Conservation (phyloP, 2,113 vertebrate species). For the Callopanchax toddi region DNA sequence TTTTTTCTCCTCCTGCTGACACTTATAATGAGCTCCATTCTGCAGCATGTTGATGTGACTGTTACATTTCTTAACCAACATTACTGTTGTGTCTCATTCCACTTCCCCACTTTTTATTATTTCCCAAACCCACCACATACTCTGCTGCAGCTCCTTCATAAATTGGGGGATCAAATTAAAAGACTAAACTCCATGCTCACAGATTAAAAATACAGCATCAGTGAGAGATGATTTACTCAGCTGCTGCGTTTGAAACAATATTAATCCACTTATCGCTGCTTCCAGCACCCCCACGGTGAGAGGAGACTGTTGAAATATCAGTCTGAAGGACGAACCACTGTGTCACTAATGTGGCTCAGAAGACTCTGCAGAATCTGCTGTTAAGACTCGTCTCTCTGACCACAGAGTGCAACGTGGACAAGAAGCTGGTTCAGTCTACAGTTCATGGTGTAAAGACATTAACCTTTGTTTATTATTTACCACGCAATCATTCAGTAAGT, state of each 20-base stretch:
- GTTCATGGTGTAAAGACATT: no score
- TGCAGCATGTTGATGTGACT: background rate
- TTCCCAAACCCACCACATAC: conserved; percentile 9
- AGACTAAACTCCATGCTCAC: conserved; percentile 18
- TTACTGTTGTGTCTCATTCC: conserved; percentile 1
- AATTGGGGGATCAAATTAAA: conserved; percentile 45
- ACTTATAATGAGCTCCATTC: no score
- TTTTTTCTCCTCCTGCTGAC: no score
- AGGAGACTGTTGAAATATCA: conserved; percentile 43
- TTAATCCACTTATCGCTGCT: conserved; percentile 46
- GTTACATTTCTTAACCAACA: background rate
- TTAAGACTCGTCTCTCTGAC: conserved; percentile 40
- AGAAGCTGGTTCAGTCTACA: conserved; percentile 13
- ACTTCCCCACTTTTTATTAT: conserved; percentile 11
- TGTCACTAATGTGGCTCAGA: conserved; percentile 45
- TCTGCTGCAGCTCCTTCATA: conserved; percentile 46
- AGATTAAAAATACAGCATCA: conserved; percentile 54
- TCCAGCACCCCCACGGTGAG: conserved; percentile 29
- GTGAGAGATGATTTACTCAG: conserved; percentile 46
- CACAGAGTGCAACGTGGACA: conserved; percentile 47
- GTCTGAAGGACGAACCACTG: conserved; percentile 22
- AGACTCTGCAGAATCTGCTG: conserved; percentile 38
- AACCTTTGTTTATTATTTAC: no score
- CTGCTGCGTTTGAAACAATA: conserved; percentile 34
- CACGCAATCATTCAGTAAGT: no score